Evolutionary conservation across 2,888 invertebrate genomes (phyloP).

Genomic region (Ormyrus labotus): DNA sequence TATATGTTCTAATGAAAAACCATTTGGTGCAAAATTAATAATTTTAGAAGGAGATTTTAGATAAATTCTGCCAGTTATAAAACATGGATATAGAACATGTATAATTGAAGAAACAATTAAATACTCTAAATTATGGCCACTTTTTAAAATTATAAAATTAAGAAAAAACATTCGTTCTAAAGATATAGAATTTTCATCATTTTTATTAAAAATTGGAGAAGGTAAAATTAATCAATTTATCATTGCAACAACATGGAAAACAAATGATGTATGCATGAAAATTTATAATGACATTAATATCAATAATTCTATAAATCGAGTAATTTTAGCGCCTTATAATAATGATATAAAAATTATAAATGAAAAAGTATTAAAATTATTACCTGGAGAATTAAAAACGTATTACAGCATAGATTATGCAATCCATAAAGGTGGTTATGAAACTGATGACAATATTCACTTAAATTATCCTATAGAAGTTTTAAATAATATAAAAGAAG

Average conservation of each 20-base stretch:
- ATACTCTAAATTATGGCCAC: neutral
- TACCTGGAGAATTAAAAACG: conserved; percentile 22
- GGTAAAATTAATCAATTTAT: neutral
- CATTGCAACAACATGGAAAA: neutral
- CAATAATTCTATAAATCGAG: neutral
- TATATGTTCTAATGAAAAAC: neutral
- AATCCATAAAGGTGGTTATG: conserved; percentile 28
- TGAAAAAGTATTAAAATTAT: conserved; percentile 39
- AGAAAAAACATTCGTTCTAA: neutral
- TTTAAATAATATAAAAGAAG: conserved; percentile 15
- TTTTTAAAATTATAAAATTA: neutral
- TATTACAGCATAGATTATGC: conserved; percentile 41
- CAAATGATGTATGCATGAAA: neutral
- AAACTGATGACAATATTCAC: conserved; percentile 23
- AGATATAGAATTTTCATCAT: neutral
- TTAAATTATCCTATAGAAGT: conserved; percentile 29
- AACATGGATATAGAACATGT: neutral
- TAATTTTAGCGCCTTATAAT: neutral
- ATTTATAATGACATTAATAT: neutral
- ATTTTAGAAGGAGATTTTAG: conserved; percentile 4
- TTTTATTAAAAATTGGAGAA: neutral
- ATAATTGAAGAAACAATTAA: neutral
- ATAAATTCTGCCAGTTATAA: neutral
- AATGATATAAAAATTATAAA: conserved; percentile 26
- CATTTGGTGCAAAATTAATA: neutral